These are phyloP conservation scores for Emydura subglobosa DNA, from an alignment of 2,113 vertebrate species.

Conservation along the genomic window DNA sequence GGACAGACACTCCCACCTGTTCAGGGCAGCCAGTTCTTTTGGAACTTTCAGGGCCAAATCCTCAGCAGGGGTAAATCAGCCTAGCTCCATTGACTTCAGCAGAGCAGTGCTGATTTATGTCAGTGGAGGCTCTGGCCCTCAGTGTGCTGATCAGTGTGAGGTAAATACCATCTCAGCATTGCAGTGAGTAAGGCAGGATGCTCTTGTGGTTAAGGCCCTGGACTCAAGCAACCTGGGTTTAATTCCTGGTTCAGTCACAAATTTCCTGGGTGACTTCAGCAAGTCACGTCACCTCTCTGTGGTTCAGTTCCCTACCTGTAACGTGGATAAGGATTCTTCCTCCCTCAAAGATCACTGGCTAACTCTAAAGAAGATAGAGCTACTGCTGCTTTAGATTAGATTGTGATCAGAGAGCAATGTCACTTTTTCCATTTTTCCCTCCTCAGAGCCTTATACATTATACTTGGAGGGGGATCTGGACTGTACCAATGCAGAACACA, in stretches of 20 bases:
- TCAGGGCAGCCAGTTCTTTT: background rate
- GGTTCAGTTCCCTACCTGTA: too few species aligned
- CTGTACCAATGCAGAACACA: background rate
- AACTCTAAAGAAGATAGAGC: background rate
- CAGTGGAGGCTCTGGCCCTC: background rate
- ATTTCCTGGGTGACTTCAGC: background rate
- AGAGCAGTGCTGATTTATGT: background rate
- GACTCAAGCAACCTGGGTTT: background rate
- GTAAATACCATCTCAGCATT: background rate
- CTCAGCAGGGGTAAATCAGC: background rate
- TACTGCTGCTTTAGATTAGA: background rate
- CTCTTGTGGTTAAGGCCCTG: background rate
- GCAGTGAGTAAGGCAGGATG: background rate
- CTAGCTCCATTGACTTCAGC: background rate
- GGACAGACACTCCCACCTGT: background rate
- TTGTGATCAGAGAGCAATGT: background rate
- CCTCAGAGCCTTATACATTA: background rate
- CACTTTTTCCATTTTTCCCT: background rate
- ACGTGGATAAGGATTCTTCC: background rate
- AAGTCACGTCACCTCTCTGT: background rate
- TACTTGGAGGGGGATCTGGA: background rate
- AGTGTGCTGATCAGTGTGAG: background rate
- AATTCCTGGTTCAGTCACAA: background rate
- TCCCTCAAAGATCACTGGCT: background rate
- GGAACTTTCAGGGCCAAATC: background rate